Conservation (phyloP, 2,113 vertebrate species). For the Ursus arctos region DNA sequence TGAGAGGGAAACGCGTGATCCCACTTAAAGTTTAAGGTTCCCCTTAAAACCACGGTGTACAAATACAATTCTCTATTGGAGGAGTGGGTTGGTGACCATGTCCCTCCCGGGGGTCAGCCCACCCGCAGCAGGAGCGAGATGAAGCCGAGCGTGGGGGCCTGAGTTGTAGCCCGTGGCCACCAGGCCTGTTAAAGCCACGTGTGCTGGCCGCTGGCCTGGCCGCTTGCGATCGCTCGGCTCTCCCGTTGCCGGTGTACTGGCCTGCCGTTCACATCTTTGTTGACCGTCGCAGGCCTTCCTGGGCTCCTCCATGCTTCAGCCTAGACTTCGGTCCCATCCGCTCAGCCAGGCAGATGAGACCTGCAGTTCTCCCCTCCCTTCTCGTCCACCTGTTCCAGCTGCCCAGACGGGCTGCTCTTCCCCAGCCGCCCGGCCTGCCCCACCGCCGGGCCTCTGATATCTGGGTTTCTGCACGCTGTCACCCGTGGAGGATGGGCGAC, state of each 20-base stretch:
- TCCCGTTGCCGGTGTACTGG: not conserved
- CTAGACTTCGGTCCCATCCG: not conserved
- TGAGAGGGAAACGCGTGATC: not conserved
- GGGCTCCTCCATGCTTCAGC: not conserved
- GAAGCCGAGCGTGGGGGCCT: not conserved
- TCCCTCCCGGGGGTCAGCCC: not conserved
- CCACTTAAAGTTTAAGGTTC: not conserved
- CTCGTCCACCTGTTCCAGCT: not conserved
- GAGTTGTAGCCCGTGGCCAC: not conserved
- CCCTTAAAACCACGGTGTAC: not conserved
- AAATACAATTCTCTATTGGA: not conserved
- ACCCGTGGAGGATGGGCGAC: not conserved
- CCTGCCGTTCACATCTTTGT: not conserved
- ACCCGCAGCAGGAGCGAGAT: not conserved
- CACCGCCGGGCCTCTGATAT: not conserved
- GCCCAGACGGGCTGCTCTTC: not conserved
- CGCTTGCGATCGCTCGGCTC: not conserved
- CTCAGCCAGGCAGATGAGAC: not conserved
- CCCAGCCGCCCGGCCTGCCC: not conserved
- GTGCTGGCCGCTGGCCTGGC: not conserved
- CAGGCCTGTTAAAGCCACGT: not conserved
- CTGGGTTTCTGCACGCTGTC: not conserved
- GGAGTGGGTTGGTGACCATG: not conserved
- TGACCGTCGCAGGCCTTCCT: not conserved
- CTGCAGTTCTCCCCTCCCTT: not conserved